Conservation (phyloP, 2,888 invertebrate genomes). For the Lasiommata megera region DNA sequence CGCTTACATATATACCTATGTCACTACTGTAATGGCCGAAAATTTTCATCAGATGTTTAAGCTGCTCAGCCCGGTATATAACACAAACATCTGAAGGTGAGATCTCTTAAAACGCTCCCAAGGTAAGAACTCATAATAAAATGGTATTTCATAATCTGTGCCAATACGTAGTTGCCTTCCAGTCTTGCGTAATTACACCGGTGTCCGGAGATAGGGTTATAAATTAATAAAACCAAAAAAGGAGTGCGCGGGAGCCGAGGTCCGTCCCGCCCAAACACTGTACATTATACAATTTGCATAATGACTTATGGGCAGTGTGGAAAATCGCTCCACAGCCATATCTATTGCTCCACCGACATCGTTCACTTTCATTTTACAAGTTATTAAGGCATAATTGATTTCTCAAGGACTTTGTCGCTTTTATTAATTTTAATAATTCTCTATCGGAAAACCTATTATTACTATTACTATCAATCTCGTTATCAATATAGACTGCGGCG, state of each 20-base stretch:
- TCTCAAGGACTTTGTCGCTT: background rate
- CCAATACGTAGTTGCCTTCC: conserved; percentile 7
- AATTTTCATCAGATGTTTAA: too few relatives aligned
- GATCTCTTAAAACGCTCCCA: background rate
- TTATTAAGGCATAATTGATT: conserved; percentile 1
- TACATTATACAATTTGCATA: conserved; percentile 58
- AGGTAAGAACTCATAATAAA: background rate
- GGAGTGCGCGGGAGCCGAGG: conserved; percentile 38
- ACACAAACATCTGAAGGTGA: too few relatives aligned
- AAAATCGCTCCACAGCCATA: conserved; percentile 18
- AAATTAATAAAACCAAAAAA: conserved; percentile 55
- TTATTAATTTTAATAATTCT: background rate
- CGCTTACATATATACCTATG: too few relatives aligned
- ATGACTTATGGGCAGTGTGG: conserved; percentile 21
- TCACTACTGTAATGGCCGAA: too few relatives aligned
- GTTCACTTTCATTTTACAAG: conserved; percentile 2
- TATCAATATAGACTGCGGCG: too few relatives aligned
- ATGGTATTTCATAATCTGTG: conserved; percentile 16
- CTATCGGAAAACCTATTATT: background rate
- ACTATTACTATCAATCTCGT: too few relatives aligned
- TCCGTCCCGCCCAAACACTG: conserved; percentile 48
- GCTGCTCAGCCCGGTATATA: too few relatives aligned
- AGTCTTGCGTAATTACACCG: conserved; percentile 40
- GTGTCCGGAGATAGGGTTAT: conserved; percentile 41
- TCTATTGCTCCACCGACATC: background rate